phyloP scores from a whole-genome alignment of 2,797 vertebrate genomes.

The Crenichthys baileyi region DNA sequence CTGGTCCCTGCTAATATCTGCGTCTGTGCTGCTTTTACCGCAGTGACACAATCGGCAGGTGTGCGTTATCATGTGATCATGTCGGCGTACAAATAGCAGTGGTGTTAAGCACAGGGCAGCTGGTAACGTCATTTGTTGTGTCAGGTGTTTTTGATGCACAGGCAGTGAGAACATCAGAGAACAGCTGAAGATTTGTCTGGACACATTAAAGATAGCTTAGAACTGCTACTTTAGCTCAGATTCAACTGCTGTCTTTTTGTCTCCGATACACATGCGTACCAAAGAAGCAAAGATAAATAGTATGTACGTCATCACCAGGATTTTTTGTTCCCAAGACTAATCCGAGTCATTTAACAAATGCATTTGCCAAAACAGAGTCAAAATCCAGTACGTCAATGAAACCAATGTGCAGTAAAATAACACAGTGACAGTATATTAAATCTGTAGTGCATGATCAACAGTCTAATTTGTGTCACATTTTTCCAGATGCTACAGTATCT shows the following conservation, averaged over 20 bases:
- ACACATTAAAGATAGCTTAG: constrained; percentile 60
- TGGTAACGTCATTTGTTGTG: constrained; percentile 64
- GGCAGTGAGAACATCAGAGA: constrained; percentile 39
- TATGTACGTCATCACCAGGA: background rate
- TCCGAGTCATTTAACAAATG: background rate
- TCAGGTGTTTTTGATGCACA: constrained; percentile 63
- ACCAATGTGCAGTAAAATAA: no score
- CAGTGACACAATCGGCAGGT: constrained; percentile 50
- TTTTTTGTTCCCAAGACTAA: background rate
- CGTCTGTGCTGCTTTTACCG: constrained; percentile 34
- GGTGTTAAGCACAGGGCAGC: constrained; percentile 41
- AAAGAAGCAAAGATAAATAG: background rate
- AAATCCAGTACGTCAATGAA: background rate
- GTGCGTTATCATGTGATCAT: background rate
- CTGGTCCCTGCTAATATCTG: constrained; percentile 5
- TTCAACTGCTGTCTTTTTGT: background rate
- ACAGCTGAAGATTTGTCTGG: constrained; percentile 55
- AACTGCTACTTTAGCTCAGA: constrained; percentile 25
- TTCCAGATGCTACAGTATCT: no score
- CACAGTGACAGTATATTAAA: no score
- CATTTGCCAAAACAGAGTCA: background rate
- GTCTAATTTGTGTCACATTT: no score
- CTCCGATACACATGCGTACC: background rate
- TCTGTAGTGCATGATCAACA: no score
- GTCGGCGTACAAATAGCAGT: constrained; percentile 8